Base-by-base conservation (phyloP, 2,113 vertebrate genomes). In the Dunckerocampus dactyliophorus region DNA sequence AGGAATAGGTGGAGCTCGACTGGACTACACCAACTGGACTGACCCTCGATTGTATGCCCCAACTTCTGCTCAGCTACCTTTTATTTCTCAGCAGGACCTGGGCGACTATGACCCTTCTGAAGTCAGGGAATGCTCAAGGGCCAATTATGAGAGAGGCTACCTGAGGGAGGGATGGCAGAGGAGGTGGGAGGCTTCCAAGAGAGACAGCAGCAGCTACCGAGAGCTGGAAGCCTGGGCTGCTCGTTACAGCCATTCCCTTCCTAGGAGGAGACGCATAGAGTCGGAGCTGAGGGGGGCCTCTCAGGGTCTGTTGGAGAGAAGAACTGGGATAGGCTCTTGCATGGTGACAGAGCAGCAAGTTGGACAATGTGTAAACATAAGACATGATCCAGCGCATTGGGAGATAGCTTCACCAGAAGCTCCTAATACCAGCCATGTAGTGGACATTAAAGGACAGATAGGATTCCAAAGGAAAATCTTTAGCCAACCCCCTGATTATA, bases 401-500 rank as follows among this genome's bases (percentile, higher is more conserved):
- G 76, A 79, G 1, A 72, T 70, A 67, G 64, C 67, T 59, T 65
- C 60, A 58, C 22, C 51, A 54, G 77, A 75, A 67, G 50, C 56
- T 20, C 20, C 65, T 17, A 59, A 82, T 15, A 17, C 51, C 28
- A 67, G 56, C 37, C 64, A 71, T 53, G 14, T 59, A 31, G 42
- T 67, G 19, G 64, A 73, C 20, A 66, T 62, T 10, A 85, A 77
- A 59, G 83, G 74, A 67, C 79, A 79, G 56, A 49, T 55, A 3
- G 4, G 57, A 28, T 73, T 76, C 59, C 83, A 83, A 24, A 73
- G 67, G 14, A 79, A 62, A 31, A 42, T 64, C n/a, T 84, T 83
- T 28, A 87, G 71, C 69, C 87, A 86, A 21, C 94, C 94, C 2
- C 95, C 95, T 13, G 90, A 89, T 15, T 95, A 96, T 56, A 82